Conservation (phyloP, 2,888 invertebrate genomes). For the Drosophila rubida region DNA sequence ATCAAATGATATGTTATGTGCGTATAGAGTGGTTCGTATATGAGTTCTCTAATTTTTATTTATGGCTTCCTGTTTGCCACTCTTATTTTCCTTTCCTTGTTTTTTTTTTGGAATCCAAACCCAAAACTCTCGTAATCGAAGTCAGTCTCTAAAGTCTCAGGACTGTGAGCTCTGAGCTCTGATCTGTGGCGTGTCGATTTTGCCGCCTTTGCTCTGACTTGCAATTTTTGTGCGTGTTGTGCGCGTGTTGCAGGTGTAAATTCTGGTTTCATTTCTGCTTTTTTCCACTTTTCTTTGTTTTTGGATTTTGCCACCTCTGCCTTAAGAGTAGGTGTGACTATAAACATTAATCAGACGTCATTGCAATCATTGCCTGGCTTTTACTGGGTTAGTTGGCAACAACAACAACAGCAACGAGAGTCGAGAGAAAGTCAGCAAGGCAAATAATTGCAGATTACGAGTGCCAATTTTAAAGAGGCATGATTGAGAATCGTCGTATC, state of each 20-base stretch:
- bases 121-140: too few relatives aligned
- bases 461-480: constrained; percentile 40
- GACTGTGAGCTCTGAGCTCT: too few relatives aligned
- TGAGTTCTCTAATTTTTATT: constrained; percentile 75
- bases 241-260: constrained; percentile 72
- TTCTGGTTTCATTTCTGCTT: constrained; percentile 24
- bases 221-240: constrained; percentile 60
- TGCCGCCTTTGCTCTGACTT: constrained; percentile 60
- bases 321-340: constrained; percentile 72
- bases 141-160: not conserved
- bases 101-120: constrained; percentile 12
- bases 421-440: constrained; percentile 43
- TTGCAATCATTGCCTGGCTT: constrained; percentile 32
- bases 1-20: constrained; percentile 73
- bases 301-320: constrained; percentile 68
- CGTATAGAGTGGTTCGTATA: constrained; percentile 19
- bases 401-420: not conserved
- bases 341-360: constrained; percentile 70
- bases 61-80: constrained; percentile 71
- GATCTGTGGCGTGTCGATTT: constrained; percentile 16
- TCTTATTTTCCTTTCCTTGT: too few relatives aligned
- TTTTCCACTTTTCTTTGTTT: not conserved
- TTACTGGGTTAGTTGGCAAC: constrained; percentile 63
- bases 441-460: constrained; percentile 41
- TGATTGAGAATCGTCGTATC: constrained; percentile 45